Evolutionary conservation across 2,113 vertebrate species (phyloP).

Genomic region (Actenoides lindsayi): DNA sequence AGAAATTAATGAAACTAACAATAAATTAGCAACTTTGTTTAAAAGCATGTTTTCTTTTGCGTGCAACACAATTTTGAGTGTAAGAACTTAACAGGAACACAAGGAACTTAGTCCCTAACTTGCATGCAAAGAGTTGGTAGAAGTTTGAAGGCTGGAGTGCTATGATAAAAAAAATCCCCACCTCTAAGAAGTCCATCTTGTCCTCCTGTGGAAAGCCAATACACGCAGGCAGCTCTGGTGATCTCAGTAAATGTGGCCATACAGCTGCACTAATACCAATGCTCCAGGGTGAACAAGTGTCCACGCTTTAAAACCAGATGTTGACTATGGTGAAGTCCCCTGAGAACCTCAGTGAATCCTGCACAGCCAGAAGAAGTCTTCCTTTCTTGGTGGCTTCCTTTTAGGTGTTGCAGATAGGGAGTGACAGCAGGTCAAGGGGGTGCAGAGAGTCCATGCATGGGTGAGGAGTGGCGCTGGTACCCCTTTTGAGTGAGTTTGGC

Average conservation of each 20-base stretch:
- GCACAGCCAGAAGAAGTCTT: neutral
- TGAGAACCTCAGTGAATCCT: neutral
- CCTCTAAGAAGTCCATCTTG: neutral
- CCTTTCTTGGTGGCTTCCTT: neutral
- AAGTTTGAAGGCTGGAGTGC: neutral
- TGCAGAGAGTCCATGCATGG: neutral
- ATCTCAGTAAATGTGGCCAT: neutral
- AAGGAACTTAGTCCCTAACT: neutral
- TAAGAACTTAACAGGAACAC: neutral
- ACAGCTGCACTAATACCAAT: too few species aligned
- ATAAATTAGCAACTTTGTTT: neutral
- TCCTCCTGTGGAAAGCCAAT: neutral
- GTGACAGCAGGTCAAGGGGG: too few species aligned
- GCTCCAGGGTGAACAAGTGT: neutral
- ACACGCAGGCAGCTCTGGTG: neutral
- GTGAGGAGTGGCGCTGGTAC: neutral
- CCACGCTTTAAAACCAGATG: neutral
- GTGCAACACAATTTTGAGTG: neutral
- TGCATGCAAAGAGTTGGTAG: neutral
- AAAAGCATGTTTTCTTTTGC: neutral
- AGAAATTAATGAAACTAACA: neutral
- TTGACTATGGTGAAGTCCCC: neutral
- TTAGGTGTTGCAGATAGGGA: neutral
- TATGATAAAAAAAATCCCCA: neutral
- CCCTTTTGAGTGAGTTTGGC: neutral